Evolutionary conservation across 2,797 vertebrate species (phyloP), one percentile per base, ranked within the genome.

Genomic region (Thunnus albacares): DNA sequence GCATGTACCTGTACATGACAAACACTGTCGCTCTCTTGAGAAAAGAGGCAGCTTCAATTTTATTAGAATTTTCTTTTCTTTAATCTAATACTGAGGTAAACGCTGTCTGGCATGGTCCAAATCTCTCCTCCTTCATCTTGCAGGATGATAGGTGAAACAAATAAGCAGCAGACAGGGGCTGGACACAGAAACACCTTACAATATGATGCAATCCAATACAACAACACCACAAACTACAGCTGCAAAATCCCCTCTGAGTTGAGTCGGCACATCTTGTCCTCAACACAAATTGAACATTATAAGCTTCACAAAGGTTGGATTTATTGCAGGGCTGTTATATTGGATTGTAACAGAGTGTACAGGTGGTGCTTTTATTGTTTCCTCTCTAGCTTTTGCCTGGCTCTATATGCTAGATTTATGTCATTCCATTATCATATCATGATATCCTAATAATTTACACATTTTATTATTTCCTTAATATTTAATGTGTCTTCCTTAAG

Each of bases 211-310:
- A 59, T 53, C 11, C 12, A 66, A 77, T 69, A 65, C 45, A 78
- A 81, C 28, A 79, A 38, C 17, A 51, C 47, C 75, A 79, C 61
- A 85, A 75, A 55, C 73, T 60, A 57, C 17, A 79, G 64, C 76
- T 57, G 62, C 58, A 64, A 80, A 74, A 85, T 83, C 76, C 41
- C 58, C 69, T 45, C 56, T 74, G 65, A 80, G 88, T 83, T 86
- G 83, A 80, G 74, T 91, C 90, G 89, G 85, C 86, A 84, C 26
- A 69, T 83, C 75, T 73, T 68, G 52, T 53, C 52, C 66, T 82
- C 78, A 69, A 79, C 73, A 86, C 53, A 87, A 79, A 90, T 81
- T 71, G 69, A 79, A 84, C 74, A 85, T 89, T 78, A 89, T 79
- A 81, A 79, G 77, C 66, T 72, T 79, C 75, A 68, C 52, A 61